These are phyloP conservation scores for Porphyrio hochstetteri DNA, from an alignment of 2,113 vertebrate species.

Conservation along the genomic window DNA sequence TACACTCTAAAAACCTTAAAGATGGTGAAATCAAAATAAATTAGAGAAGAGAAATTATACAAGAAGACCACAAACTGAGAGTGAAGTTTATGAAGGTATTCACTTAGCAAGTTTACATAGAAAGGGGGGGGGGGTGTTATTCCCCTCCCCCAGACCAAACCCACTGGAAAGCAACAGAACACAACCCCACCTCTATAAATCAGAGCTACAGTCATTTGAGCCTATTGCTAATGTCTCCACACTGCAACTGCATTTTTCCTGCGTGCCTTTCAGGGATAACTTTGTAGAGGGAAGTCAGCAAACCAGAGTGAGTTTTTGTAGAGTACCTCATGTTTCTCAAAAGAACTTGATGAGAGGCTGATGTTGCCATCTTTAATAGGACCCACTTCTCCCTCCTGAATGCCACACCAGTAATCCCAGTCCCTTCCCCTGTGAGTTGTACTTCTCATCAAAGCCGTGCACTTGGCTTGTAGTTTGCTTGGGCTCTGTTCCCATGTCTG, in stretches of 20 bases:
- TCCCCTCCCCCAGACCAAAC: neutral
- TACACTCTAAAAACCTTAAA: neutral
- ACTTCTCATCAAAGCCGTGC: neutral
- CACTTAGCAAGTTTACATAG: neutral
- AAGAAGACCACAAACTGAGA: neutral
- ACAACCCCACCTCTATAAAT: neutral
- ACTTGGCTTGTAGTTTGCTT: neutral
- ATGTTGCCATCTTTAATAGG: neutral
- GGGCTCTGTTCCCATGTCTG: neutral
- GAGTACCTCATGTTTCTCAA: neutral
- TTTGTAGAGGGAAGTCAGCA: neutral
- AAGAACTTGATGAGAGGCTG: neutral
- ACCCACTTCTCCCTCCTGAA: neutral
- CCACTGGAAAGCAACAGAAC: neutral
- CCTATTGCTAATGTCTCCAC: neutral
- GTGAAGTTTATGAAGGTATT: neutral
- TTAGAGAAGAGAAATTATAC: neutral
- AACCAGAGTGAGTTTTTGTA: neutral
- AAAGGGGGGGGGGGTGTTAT: neutral
- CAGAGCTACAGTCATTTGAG: neutral
- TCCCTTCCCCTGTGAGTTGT: neutral
- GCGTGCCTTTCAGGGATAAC: neutral
- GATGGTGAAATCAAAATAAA: neutral
- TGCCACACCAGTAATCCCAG: accelerated
- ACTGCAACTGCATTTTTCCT: neutral